Evolutionary conservation across 23 tunicate species (phyloP), one percentile per base, ranked within the genome.

Genomic region (Trididemnum miniatum): DNA sequence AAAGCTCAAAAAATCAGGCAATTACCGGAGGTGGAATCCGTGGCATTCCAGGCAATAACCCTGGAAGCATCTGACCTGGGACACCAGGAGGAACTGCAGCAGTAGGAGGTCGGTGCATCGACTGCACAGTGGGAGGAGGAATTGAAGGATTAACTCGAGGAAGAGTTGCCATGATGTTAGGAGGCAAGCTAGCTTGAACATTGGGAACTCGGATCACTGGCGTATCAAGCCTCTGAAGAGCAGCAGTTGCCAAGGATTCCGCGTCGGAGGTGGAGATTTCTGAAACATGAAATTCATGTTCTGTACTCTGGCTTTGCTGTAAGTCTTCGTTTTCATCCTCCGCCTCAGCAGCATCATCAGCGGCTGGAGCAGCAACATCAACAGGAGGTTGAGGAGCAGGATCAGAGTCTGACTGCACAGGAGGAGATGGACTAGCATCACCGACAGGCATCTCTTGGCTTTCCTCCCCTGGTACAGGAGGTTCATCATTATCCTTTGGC

Each of bases 61-160:
- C 78, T 0, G 79, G 86, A 50, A 73, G 7, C 7, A 40, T 2
- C 2, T 73, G 79, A 37, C 59, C 30, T 27, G 79, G 79, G 2
- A 40, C 27, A 20, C 59, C 35, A 1, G 69, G 86, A 33, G 75
- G 81, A 32, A 74, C 69, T 7, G 84, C 67, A 20, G 59, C 63
- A 50, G 50, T 34, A 25, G 80, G 76, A 25, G 84, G 80, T 35
- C 32, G 71, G n/a, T 60, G 71, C 59, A 86, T 35, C 23, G 83
- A 73, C 2, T 40, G 80, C 24, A 64, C 64, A 38, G 80, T 74
- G 5, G 82, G 65, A 51, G 64, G 83, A 22, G 86, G 76, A 28
- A 54, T 65, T 28, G 81, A 1, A 5, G 72, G 23, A 20, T 27
- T 71, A 24, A 85, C 59, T 51, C 84, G 79, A 26, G 59, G 51